A percentile compares a stretch with the other conserved stretches of the same genome.
These are phyloP conservation scores for Neelides sp. DNA, from an alignment of 1,140 invertebrate species.

Conservation along the genomic window DNA sequence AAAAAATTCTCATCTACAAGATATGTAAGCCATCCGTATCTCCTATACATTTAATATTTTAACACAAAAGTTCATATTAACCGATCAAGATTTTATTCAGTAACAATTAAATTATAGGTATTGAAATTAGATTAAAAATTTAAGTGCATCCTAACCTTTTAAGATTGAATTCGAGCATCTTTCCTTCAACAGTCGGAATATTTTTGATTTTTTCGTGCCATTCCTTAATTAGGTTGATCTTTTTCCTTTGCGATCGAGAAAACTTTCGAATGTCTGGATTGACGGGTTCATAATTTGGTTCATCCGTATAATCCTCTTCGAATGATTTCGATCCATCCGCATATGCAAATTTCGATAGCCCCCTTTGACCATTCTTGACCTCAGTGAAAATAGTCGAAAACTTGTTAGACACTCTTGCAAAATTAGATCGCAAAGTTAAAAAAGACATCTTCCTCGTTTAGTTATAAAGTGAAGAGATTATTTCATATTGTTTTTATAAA, in stretches of 20 bases:
- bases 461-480: too few relatives aligned
- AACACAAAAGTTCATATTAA: too few relatives aligned
- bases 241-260: slow-evolving; percentile 35
- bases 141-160: slow-evolving; percentile 34
- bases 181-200: slow-evolving; percentile 62
- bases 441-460: slow-evolving; percentile 3
- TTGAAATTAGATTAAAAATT: neutral
- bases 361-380: neutral
- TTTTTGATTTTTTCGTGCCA: slow-evolving; percentile 48
- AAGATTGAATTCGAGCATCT: slow-evolving; percentile 65
- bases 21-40: slow-evolving; percentile 57
- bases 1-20: slow-evolving; percentile 46
- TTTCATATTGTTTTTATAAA: too few relatives aligned
- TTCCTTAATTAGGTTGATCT: slow-evolving; percentile 36
- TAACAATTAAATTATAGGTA: neutral
- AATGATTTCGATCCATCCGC: slow-evolving; percentile 11
- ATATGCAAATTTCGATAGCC: slow-evolving; percentile 18
- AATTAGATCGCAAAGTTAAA: neutral
- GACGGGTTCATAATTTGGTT: slow-evolving; percentile 47
- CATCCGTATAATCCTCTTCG: slow-evolving; percentile 14
- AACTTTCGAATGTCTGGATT: slow-evolving; percentile 51
- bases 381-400: neutral
- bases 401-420: neutral
- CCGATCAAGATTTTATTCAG: neutral
- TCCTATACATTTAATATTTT: slow-evolving; percentile 37